These are phyloP conservation scores for Vulpes vulpes DNA, from an alignment of 2,113 vertebrate species.

Conservation along the genomic window DNA sequence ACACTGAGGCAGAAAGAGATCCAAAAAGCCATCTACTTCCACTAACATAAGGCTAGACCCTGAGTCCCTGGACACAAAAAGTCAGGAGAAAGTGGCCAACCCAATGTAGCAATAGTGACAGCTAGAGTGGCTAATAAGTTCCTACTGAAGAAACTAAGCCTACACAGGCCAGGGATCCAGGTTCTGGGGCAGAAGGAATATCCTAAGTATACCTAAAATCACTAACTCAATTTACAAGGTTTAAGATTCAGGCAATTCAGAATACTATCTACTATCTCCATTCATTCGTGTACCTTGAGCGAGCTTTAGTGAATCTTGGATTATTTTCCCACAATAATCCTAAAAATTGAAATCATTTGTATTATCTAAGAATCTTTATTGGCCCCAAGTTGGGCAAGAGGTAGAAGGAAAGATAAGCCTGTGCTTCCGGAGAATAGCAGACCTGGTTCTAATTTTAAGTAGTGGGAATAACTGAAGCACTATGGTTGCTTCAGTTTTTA, in stretches of 20 bases:
- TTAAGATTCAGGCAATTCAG: background rate
- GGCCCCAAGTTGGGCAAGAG: background rate
- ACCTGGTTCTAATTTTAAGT: background rate
- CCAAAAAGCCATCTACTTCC: background rate
- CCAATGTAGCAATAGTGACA: background rate
- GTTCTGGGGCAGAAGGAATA: background rate
- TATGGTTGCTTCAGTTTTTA: no score
- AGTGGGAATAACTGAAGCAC: background rate
- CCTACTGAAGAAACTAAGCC: background rate
- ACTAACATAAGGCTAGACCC: background rate
- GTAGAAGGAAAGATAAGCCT: background rate
- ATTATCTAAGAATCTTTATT: background rate
- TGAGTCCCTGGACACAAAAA: background rate
- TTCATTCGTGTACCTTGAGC: background rate
- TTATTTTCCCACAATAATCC: slow-evolving; percentile 24
- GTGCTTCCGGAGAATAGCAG: background rate
- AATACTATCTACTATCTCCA: background rate
- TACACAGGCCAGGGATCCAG: background rate
- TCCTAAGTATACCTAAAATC: background rate
- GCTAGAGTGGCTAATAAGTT: background rate
- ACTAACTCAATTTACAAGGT: background rate
- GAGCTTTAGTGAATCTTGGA: background rate
- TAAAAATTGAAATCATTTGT: background rate
- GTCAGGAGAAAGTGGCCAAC: background rate
- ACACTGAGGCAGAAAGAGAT: background rate